Evolutionary conservation across 1,140 invertebrate genomes (phyloP).

Genomic region (Teleogryllus occipitalis): DNA sequence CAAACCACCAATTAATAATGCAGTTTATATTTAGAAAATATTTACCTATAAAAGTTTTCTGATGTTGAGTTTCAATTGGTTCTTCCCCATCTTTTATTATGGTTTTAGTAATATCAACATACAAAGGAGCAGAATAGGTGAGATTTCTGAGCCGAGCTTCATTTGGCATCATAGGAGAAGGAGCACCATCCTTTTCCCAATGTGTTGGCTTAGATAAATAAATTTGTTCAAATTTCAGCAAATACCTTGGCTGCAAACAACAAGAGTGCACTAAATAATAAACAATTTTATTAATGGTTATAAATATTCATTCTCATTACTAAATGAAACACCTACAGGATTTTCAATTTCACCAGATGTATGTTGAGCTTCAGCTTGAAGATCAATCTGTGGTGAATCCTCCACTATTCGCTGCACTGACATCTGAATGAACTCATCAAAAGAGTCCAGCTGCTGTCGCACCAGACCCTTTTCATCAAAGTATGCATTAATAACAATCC

Average conservation of each 20-base stretch:
- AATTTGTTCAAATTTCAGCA: conserved; percentile 97
- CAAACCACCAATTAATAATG: no score
- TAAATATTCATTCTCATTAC: no score
- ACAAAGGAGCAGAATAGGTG: conserved; percentile 94
- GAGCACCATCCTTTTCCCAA: conserved; percentile 99
- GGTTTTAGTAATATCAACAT: conserved; percentile 97
- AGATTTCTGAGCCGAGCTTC: conserved; percentile 83
- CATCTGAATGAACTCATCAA: conserved; percentile 99
- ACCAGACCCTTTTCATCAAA: conserved; percentile 99
- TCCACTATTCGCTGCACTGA: conserved; percentile 98
- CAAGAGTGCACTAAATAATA: conserved; percentile 22
- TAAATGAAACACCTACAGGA: conserved; percentile 48
- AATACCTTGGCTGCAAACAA: conserved; percentile 64
- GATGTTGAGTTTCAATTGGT: conserved; percentile 85
- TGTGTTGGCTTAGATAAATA: conserved; percentile 98
- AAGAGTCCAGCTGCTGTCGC: conserved; percentile 96
- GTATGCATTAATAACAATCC: conserved; percentile 99
- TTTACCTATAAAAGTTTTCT: conserved; percentile 92
- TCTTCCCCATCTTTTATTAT: conserved; percentile 85
- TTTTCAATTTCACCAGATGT: conserved; percentile 84
- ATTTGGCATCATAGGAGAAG: conserved; percentile 98
- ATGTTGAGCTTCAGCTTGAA: conserved; percentile 96
- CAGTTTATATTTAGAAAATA: conserved; percentile 15
- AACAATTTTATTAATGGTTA: conserved; percentile 13
- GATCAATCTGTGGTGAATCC: conserved; percentile 93